phyloP scores from a whole-genome alignment of 2,888 invertebrate genomes.

The Chymomyza amoena region DNA sequence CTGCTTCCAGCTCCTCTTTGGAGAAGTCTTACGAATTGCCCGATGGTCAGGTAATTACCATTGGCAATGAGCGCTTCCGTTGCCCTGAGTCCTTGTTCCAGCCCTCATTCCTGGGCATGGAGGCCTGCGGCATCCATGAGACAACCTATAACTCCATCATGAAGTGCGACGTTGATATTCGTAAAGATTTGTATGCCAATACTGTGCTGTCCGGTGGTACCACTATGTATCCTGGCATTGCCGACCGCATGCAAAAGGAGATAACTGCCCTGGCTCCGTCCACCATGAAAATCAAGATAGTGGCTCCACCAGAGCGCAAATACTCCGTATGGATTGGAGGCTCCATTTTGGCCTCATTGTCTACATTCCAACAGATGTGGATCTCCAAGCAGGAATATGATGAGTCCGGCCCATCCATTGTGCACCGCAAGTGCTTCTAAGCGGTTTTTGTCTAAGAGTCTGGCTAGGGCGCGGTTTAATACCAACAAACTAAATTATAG shows the following conservation, averaged over 20 bases:
- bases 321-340: slow-evolving; percentile 98
- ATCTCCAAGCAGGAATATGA: slow-evolving; percentile 98
- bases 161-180: slow-evolving; percentile 98
- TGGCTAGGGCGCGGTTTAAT: slow-evolving; percentile 50
- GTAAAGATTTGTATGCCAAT: slow-evolving; percentile 97
- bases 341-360: slow-evolving; percentile 92
- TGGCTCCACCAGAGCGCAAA: slow-evolving; percentile 95
- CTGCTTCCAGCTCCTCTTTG: slow-evolving; percentile 92
- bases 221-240: slow-evolving; percentile 96
- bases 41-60: slow-evolving; percentile 94
- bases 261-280: slow-evolving; percentile 94
- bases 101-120: slow-evolving; percentile 94
- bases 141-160: slow-evolving; percentile 97
- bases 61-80: slow-evolving; percentile 95
- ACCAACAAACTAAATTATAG: neutral
- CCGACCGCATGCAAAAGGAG: slow-evolving; percentile 95
- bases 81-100: slow-evolving; percentile 97
- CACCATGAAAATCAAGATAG: slow-evolving; percentile 96
- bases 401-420: slow-evolving; percentile 96
- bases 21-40: slow-evolving; percentile 95
- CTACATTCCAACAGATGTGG: slow-evolving; percentile 98
- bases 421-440: slow-evolving; percentile 99
- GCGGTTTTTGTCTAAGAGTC: slow-evolving; percentile 67
- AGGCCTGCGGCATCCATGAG: slow-evolving; percentile 92
- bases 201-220: slow-evolving; percentile 95